Evolutionary conservation across 2,888 invertebrate genomes (phyloP).

Genomic region (Petrophora chlorosata): DNA sequence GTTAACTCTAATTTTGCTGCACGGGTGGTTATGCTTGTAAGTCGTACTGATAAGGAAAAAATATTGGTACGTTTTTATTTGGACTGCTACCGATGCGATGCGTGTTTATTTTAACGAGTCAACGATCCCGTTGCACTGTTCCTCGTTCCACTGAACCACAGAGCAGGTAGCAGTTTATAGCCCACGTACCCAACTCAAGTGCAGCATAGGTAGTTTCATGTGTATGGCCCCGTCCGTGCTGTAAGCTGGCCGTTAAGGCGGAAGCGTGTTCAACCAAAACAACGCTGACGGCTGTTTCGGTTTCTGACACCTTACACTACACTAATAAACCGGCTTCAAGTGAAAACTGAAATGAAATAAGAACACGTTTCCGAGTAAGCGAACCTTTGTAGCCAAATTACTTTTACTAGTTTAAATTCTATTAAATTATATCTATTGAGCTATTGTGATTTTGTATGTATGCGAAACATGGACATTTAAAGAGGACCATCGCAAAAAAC

Average conservation of each 20-base stretch:
- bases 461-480: too few relatives aligned
- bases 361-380: constrained; percentile 56
- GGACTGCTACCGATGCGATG: constrained; percentile 48
- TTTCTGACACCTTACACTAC: constrained; percentile 70
- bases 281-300: constrained; percentile 66
- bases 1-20: background rate
- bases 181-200: constrained; percentile 8
- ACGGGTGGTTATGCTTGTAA: constrained; percentile 7
- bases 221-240: constrained; percentile 3
- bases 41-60: background rate
- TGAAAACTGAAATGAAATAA: constrained; percentile 68
- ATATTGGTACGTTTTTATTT: constrained; percentile 21
- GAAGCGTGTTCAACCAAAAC: constrained; percentile 76
- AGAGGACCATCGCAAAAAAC: too few relatives aligned
- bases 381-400: constrained; percentile 24
- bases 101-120: constrained; percentile 67
- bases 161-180: constrained; percentile 13
- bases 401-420: too few relatives aligned
- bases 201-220: constrained; percentile 30
- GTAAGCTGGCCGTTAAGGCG: constrained; percentile 54
- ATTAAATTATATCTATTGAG: too few relatives aligned
- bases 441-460: background rate
- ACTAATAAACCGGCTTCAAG: constrained; percentile 72
- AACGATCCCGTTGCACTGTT: constrained; percentile 57
- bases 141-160: constrained; percentile 43